Evolutionary conservation across 2,888 invertebrate species (phyloP).

Genomic region (Germaria angustata): DNA sequence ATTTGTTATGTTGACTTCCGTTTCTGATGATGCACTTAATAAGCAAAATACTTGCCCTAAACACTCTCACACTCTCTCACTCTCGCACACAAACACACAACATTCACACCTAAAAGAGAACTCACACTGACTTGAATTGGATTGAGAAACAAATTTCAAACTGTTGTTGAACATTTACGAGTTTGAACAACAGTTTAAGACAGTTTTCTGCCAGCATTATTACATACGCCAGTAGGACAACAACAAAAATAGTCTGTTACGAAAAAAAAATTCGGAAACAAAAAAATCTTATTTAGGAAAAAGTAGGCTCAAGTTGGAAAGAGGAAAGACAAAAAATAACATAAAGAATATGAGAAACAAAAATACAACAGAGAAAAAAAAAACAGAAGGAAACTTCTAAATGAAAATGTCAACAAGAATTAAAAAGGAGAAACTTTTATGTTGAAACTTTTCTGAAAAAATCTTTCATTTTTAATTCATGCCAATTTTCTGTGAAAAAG

Average conservation of each 20-base stretch:
- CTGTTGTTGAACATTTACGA: constrained; percentile 54
- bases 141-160: constrained; percentile 30
- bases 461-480: not conserved
- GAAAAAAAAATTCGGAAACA: constrained; percentile 18
- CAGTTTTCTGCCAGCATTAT: constrained; percentile 48
- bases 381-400: constrained; percentile 48
- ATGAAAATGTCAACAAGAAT: constrained; percentile 67
- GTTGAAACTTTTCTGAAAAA: constrained; percentile 53
- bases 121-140: not conserved
- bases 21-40: constrained; percentile 54
- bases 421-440: constrained; percentile 56
- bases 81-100: too few relatives aligned
- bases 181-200: constrained; percentile 61
- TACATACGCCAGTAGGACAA: constrained; percentile 9
- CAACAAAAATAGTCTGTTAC: constrained; percentile 1
- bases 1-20: constrained; percentile 64
- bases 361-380: constrained; percentile 10
- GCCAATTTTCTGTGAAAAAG: constrained; percentile 53
- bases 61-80: not conserved
- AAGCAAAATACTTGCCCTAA: constrained; percentile 27
- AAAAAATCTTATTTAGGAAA: not conserved
- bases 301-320: constrained; percentile 56
- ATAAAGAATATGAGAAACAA: constrained; percentile 3
- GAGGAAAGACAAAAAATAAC: not conserved
- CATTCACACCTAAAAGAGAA: not conserved